Evolutionary conservation across 2,113 vertebrate species (phyloP), one percentile per base, ranked within the genome.

Genomic region (Typhlomys cinereus): DNA sequence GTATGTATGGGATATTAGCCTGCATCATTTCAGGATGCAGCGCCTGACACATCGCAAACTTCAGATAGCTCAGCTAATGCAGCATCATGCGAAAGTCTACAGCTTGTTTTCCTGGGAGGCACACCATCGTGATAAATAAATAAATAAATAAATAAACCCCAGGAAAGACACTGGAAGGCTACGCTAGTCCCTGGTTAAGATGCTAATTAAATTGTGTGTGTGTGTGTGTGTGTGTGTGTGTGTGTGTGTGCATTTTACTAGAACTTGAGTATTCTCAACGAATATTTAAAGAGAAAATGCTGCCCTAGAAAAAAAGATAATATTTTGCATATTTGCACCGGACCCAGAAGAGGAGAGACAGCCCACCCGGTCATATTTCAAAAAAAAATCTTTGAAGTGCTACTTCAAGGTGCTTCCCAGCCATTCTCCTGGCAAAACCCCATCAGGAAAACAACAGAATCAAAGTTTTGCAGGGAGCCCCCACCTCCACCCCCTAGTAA

Each of bases 381-480:
- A n/a, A n/a, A n/a, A n/a, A n/a, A 34, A 81, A 59, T 86, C 64
- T 73, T n/a, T 71, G 31, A 75, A 69, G 64, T 18, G 80, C 20
- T 29, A 31, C 39, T 96, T 95, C 78, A 94, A 44, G 1, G 4
- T 25, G 89, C 85, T 88, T 52, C 52, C 67, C 74, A 74, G 85
- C 7, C 54, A 61, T 88, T 95, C 88, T 41, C 89, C 74, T 54
- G 48, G 34, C 73, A 95, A 97, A 95, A 71, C 31, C 54, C 88
- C n/a, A 90, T 62, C 13, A 73, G 66, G 11, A 82, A 91, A 88
- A 92, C 20, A 95, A 88, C 96, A 97, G 88, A 95, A 41, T 44
- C 46, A 79, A 96, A 98, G 98, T 97, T 98, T 98, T 95, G 66
- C 90, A 91, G 48, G 94, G 74, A 88, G 95, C 39, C 85, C 85